phyloP scores from a whole-genome alignment of 2,797 vertebrate species.

The Delichon dasypus region DNA sequence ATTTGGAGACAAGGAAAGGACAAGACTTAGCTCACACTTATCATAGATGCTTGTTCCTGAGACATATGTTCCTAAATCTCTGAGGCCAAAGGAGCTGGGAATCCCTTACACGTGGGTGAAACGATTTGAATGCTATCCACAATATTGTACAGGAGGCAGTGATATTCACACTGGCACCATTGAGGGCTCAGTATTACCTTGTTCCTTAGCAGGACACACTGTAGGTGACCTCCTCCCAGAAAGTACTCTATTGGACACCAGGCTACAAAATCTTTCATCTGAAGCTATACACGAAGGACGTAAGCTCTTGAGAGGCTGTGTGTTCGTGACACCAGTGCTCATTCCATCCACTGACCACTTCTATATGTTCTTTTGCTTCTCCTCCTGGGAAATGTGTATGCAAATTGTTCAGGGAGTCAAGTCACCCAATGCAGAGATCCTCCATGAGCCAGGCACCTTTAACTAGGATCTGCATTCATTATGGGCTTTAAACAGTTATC shows the following conservation, averaged over 20 bases:
- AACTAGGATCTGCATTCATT: background rate
- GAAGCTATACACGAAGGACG: background rate
- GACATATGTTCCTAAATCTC: background rate
- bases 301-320: background rate
- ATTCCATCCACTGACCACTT: background rate
- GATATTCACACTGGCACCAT: background rate
- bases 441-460: background rate
- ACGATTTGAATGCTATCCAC: background rate
- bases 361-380: background rate
- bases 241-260: background rate
- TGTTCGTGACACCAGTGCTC: background rate
- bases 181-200: background rate
- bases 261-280: background rate
- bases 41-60: background rate
- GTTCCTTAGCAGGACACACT: background rate
- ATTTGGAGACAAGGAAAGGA: background rate
- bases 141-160: background rate
- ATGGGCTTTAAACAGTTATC: background rate
- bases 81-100: background rate
- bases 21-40: background rate
- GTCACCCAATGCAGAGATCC: fast-evolving
- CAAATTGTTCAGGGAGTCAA: background rate
- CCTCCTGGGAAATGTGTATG: background rate
- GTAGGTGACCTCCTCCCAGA: background rate
- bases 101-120: background rate